A percentile compares a stretch with the other conserved stretches of the same genome.
Evolutionary conservation across 2,113 vertebrate genomes (phyloP).

Genomic region (Pontoporia blainvillei): DNA sequence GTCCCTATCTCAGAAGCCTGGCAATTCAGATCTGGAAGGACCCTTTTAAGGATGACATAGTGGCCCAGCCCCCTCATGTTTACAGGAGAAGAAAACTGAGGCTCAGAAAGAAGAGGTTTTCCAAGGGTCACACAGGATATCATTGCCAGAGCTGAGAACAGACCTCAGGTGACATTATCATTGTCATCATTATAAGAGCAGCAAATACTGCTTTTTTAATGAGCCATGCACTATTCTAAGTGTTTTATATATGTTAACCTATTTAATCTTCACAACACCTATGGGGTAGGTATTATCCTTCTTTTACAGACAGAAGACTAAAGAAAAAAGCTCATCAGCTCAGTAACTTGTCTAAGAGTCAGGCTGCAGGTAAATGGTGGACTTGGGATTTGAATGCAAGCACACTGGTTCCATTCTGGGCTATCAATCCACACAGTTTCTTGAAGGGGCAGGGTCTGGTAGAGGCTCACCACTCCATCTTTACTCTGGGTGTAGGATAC

Average conservation of each 20-base stretch:
- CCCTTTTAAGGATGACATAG: not conserved
- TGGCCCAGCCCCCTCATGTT: not conserved
- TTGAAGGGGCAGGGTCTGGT: not conserved
- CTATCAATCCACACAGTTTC: not conserved
- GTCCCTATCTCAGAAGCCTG: not conserved
- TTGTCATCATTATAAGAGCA: not conserved
- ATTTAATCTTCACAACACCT: not conserved
- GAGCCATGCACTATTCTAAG: not conserved
- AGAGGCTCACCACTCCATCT: conserved; percentile 47
- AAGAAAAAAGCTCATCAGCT: not conserved
- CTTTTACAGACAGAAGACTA: not conserved
- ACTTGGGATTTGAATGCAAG: not conserved
- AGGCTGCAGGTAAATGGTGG: not conserved
- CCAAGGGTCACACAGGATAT: not conserved
- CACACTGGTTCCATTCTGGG: not conserved
- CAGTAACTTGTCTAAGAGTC: not conserved
- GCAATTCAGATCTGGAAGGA: not conserved
- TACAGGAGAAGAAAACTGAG: not conserved
- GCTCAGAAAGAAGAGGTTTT: not conserved
- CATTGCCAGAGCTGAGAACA: not conserved
- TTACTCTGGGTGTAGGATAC: conserved; percentile 85
- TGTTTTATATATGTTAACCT: not conserved
- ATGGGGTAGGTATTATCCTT: not conserved
- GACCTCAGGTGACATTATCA: not conserved
- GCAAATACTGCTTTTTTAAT: not conserved